A percentile compares a stretch with the other conserved stretches of the same genome.
Conservation (phyloP, 2,888 invertebrate species). For the Mythimna loreyi region DNA sequence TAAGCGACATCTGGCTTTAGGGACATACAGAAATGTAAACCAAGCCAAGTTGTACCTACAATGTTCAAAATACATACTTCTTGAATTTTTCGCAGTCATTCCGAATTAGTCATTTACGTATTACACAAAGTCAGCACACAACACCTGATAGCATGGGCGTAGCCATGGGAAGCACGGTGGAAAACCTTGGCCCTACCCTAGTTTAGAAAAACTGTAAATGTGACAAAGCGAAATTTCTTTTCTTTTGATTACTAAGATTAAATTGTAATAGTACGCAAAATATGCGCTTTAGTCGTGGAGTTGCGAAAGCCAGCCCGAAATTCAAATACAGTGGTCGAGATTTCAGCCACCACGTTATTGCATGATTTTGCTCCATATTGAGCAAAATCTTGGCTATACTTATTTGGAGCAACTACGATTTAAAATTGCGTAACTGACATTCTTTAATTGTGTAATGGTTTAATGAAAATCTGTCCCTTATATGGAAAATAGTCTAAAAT, state of each 20-base stretch:
- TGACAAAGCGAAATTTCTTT: constrained; percentile 1
- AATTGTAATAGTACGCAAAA: too few relatives aligned
- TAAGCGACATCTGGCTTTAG: constrained; percentile 5
- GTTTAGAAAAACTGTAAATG: constrained; percentile 7
- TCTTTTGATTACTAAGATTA: not conserved
- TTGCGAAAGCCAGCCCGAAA: too few relatives aligned
- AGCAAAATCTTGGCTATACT: not conserved
- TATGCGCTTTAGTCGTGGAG: too few relatives aligned
- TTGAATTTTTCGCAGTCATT: constrained; percentile 33
- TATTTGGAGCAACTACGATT: constrained; percentile 10
- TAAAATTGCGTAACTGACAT: not conserved
- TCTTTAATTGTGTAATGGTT: not conserved
- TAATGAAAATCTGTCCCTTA: constrained; percentile 3
- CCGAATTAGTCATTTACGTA: constrained; percentile 36
- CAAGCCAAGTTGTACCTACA: constrained; percentile 22
- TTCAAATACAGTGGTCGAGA: too few relatives aligned
- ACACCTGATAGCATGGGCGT: constrained; percentile 49
- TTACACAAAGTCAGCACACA: constrained; percentile 26
- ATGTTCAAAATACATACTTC: not conserved
- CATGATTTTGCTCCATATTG: not conserved
- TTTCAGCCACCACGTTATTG: constrained; percentile 5
- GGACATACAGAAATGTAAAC: constrained; percentile 13
- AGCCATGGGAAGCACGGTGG: not conserved
- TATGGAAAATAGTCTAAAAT: constrained; percentile 4
- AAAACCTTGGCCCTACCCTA: constrained; percentile 30